These are phyloP conservation scores for Luidia sarsii DNA, from an alignment of 53 echinoderm and acorn worm genomes.

Conservation along the genomic window DNA sequence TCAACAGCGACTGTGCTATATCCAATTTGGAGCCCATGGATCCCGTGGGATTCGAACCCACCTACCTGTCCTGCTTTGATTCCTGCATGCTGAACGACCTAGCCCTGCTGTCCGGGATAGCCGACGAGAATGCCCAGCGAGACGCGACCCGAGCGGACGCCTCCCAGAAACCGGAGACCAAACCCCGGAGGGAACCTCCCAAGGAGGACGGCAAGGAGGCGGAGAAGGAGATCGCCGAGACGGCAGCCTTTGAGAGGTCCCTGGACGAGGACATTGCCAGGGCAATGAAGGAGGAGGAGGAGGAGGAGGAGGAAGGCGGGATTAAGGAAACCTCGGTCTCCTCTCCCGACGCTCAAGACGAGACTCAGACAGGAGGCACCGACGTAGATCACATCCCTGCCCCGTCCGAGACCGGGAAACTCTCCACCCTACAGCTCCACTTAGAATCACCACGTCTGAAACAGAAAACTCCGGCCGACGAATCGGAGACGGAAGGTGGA, in stretches of 20 bases:
- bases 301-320: background rate
- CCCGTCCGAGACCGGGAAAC: background rate
- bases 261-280: conserved; percentile 95
- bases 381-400: conserved; percentile 2
- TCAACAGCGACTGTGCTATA: conserved; percentile 94
- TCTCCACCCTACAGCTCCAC: conserved; percentile 34
- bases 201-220: conserved; percentile 19
- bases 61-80: conserved; percentile 68
- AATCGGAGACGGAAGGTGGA: background rate
- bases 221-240: conserved; percentile 43
- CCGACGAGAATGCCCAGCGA: conserved; percentile 63
- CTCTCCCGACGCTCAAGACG: background rate
- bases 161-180: background rate
- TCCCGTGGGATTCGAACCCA: conserved; percentile 76
- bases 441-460: conserved; percentile 33
- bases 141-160: conserved; percentile 26
- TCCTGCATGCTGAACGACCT: conserved; percentile 76
- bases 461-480: background rate
- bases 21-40: conserved; percentile 84
- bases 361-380: conserved; percentile 16
- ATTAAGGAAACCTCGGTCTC: no score
- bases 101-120: conserved; percentile 81
- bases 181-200: background rate
- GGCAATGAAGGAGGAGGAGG: conserved; percentile 84
- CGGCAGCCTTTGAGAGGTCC: conserved; percentile 74